Evolutionary conservation across 2,888 invertebrate species (phyloP).

Genomic region (Thera britannica): DNA sequence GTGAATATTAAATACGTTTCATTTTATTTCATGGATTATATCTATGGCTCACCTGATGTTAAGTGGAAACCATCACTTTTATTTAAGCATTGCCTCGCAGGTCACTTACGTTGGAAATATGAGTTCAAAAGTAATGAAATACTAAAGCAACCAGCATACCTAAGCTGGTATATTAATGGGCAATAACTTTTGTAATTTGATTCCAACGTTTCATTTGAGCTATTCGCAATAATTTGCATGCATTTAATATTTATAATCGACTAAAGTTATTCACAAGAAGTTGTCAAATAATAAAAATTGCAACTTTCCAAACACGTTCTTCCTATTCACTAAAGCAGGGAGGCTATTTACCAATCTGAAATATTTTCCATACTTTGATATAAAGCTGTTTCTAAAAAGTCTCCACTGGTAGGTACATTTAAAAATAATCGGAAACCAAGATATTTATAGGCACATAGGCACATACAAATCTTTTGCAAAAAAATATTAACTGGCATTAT

Average conservation of each 20-base stretch:
- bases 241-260: constrained; percentile 5
- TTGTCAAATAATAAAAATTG: constrained; percentile 5
- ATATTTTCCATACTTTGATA: not conserved
- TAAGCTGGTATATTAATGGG: not conserved
- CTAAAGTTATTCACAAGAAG: constrained; percentile 20
- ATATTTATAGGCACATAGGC: no score
- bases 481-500: no score
- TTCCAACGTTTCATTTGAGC: constrained; percentile 6
- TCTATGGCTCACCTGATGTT: no score
- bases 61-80: no score
- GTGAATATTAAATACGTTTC: no score
- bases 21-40: no score
- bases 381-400: not conserved
- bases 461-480: no score
- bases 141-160: no score
- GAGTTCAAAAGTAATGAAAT: no score
- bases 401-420: not conserved
- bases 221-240: constrained; percentile 1
- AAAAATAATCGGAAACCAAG: no score
- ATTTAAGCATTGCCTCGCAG: no score
- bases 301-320: constrained; percentile 19
- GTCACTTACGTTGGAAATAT: no score
- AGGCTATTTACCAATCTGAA: not conserved
- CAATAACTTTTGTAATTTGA: constrained; percentile 24
- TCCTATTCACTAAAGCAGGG: not conserved